Conservation (phyloP, 30 jellyfish, hydroid and myxozoan genomes). For the Aurelia coerulea region DNA sequence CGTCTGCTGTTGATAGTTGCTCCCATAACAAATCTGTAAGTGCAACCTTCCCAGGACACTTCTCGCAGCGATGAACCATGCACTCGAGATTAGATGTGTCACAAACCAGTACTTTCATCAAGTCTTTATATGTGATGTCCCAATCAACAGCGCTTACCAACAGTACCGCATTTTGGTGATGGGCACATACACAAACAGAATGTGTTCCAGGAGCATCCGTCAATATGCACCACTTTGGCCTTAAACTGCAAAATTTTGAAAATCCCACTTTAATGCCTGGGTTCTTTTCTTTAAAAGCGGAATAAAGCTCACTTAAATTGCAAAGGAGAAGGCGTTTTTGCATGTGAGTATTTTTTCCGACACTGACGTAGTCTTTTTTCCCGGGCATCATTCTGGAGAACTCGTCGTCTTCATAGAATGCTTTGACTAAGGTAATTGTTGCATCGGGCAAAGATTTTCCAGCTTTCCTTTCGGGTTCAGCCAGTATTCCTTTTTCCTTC, state of each 20-base stretch:
- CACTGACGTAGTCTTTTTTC: constrained; percentile 69
- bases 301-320: constrained; percentile 44
- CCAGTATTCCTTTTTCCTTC: constrained; percentile 42
- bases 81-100: constrained; percentile 36
- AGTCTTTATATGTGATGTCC: constrained; percentile 53
- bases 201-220: constrained; percentile 76
- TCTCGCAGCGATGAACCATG: constrained; percentile 61
- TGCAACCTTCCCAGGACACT: constrained; percentile 48
- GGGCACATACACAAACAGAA: constrained; percentile 78
- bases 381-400: constrained; percentile 64
- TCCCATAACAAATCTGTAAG: constrained; percentile 16
- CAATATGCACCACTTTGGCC: constrained; percentile 81
- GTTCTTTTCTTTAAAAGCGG: constrained; percentile 44
- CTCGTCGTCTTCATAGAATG: constrained; percentile 52
- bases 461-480: constrained; percentile 19
- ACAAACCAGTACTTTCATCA: constrained; percentile 40
- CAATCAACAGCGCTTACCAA: constrained; percentile 43
- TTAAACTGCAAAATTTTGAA: constrained; percentile 63
- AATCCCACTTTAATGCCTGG: constrained; percentile 62
- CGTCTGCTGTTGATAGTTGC: constrained; percentile 41
- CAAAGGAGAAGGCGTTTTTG: constrained; percentile 63
- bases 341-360: constrained; percentile 39
- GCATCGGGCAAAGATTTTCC: neutral
- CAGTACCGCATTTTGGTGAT: constrained; percentile 60
- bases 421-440: neutral